Evolutionary conservation across 2,888 invertebrate genomes (phyloP).

Genomic region (Ctena decussata): DNA sequence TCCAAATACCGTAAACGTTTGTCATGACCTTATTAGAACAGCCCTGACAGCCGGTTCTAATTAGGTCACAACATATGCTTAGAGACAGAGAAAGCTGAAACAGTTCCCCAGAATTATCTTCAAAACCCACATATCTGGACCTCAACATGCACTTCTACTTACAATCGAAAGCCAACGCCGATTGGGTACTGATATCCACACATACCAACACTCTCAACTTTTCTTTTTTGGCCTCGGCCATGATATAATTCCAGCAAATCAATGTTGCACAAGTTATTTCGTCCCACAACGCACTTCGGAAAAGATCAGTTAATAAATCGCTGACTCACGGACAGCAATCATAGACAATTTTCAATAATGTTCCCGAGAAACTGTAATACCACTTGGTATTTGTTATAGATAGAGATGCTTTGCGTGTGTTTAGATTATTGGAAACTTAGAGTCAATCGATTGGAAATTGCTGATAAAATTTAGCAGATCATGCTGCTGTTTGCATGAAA

Average conservation of each 20-base stretch:
- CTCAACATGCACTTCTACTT: too few relatives aligned
- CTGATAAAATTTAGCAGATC: too few relatives aligned
- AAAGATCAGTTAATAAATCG: neutral
- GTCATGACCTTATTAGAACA: too few relatives aligned
- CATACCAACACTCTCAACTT: conserved; percentile 8
- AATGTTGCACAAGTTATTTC: neutral
- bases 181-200: conserved; percentile 12
- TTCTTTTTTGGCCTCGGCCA: neutral
- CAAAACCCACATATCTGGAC: too few relatives aligned
- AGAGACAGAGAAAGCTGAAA: too few relatives aligned
- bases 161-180: conserved; percentile 17
- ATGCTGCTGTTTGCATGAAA: too few relatives aligned
- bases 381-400: neutral
- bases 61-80: too few relatives aligned
- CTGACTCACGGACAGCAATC: neutral
- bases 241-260: neutral
- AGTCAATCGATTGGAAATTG: neutral
- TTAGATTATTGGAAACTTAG: neutral
- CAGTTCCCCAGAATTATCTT: too few relatives aligned
- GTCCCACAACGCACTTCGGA: too few relatives aligned
- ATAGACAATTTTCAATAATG: neutral
- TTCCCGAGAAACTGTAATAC: neutral
- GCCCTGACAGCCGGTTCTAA: too few relatives aligned
- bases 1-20: too few relatives aligned
- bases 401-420: neutral